phyloP scores from a whole-genome alignment of 2,888 invertebrate species.

The Crematogaster levior region DNA sequence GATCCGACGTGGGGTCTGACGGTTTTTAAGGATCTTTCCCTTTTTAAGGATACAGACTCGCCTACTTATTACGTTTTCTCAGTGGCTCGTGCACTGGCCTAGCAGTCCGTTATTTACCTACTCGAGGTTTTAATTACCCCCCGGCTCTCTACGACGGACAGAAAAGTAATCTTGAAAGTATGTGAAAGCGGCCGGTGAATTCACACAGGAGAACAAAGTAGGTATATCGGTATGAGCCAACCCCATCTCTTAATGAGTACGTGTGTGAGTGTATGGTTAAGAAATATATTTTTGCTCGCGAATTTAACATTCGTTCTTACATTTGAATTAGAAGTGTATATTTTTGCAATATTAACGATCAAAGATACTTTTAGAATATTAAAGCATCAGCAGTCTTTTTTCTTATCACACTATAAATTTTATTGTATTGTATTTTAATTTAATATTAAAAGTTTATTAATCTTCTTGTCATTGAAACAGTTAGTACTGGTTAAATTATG shows the following conservation, averaged over 20 bases:
- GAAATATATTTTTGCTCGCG: constrained; percentile 22
- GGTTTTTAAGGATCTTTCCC: constrained; percentile 83
- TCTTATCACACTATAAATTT: neutral
- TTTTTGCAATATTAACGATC: neutral
- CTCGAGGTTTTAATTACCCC: constrained; percentile 85
- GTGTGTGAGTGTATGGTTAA: constrained; percentile 11
- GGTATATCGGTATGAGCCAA: constrained; percentile 71
- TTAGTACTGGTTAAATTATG: neutral
- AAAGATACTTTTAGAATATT: neutral
- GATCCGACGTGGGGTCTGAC: constrained; percentile 76
- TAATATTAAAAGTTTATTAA: neutral
- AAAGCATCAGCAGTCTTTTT: neutral
- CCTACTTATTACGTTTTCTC: constrained; percentile 80
- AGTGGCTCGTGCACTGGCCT: constrained; percentile 75
- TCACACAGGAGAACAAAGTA: constrained; percentile 73
- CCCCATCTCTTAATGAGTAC: constrained; percentile 37
- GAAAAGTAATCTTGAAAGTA: constrained; percentile 77
- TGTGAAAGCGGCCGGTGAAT: constrained; percentile 74
- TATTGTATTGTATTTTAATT: neutral
- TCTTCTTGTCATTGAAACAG: neutral
- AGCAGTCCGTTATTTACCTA: constrained; percentile 85
- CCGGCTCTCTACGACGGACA: constrained; percentile 69
- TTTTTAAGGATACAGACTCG: constrained; percentile 80
- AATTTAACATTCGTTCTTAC: constrained; percentile 3
- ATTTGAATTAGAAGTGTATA: neutral